Evolutionary conservation across 2,113 vertebrate genomes (phyloP), one percentile per base, ranked within the genome.

Genomic region (Tretioscincus oriximinensis): DNA sequence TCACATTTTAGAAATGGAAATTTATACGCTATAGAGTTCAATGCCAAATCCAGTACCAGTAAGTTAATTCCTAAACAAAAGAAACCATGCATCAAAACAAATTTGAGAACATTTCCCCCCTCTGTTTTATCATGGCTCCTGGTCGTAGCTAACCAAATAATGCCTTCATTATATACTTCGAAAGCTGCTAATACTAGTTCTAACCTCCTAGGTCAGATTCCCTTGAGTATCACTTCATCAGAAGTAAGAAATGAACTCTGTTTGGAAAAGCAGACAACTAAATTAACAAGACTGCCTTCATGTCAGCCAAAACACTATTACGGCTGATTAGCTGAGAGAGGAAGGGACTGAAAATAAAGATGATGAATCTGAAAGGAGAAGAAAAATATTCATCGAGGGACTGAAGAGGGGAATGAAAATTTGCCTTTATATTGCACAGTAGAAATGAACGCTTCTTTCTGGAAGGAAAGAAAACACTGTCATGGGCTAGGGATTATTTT

Each of bases 291-390:
- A 64, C 84, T 35, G 66, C 51, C 68, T 76, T 9, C 1, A 45
- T 60, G 78, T 83, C 76, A 60, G 76, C 51, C 74, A 60, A 82
- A 84, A 83, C 41, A 67, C 51, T 41, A 68, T 83, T 58, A 87
- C 49, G 71, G 80, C 69, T 69, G 67, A 73, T 29, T 63, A 85
- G 78, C 80, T 26, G 28, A 71, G 77, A 71, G 77, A 80, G 71
- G 60, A 85, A 84, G 63, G 66, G 66, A n/a, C 60, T 81, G 77
- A 77, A 80, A 83, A 49, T 82, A 69, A 83, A 80, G 84, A 83
- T 2, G 70, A 69, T 74, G 72, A 58, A 76, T 82, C 69, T 80
- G 72, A 80, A 84, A 51, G 65, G 64, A 60, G 49, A 51, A 74
- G 18, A 69, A 35, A 69, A 63, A 64, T 47, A 47, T 69, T 66